Percentiles rank a stretch among this genome's conserved stretches.
Evolutionary conservation across 2,888 invertebrate species (phyloP).

Genomic region (Plagodis pulveraria): DNA sequence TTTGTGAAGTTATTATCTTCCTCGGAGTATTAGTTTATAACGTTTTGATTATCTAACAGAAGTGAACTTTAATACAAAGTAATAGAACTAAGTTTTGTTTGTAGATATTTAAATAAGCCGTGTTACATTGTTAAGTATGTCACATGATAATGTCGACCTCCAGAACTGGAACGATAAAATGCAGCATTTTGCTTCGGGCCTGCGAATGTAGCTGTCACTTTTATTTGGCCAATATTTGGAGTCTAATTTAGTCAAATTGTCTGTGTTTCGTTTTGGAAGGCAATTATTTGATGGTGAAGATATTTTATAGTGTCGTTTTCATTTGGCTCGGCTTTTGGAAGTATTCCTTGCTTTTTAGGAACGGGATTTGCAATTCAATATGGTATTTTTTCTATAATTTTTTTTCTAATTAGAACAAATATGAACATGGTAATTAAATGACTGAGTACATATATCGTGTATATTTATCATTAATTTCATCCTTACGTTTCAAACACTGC

Average conservation of each 20-base stretch:
- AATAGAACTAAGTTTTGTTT: constrained; percentile 1
- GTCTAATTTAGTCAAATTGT: constrained; percentile 24
- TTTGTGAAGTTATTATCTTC: constrained; percentile 24
- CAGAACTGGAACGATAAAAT: constrained; percentile 40
- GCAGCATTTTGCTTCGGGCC: constrained; percentile 39
- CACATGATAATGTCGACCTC: constrained; percentile 36
- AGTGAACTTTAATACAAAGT: background rate
- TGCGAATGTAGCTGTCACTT: constrained; percentile 11
- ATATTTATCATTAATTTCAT: too few species aligned
- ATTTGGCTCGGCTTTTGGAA: constrained; percentile 1
- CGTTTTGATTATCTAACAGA: background rate
- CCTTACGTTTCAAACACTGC: too few species aligned
- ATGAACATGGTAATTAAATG: too few species aligned
- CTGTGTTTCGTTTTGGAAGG: constrained; percentile 13
- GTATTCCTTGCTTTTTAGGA: background rate
- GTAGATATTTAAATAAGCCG: constrained; percentile 11
- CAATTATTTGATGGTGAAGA: constrained; percentile 11
- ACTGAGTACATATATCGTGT: too few species aligned
- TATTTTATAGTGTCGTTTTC: constrained; percentile 10
- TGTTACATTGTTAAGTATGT: constrained; percentile 25
- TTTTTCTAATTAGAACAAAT: too few species aligned
- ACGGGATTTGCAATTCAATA: background rate
- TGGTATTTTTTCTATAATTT: too few species aligned
- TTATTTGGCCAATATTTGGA: constrained; percentile 22
- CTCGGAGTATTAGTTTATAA: constrained; percentile 6